These are phyloP conservation scores for Oxycera nigricornis DNA, from an alignment of 2,888 invertebrate species.

Conservation along the genomic window DNA sequence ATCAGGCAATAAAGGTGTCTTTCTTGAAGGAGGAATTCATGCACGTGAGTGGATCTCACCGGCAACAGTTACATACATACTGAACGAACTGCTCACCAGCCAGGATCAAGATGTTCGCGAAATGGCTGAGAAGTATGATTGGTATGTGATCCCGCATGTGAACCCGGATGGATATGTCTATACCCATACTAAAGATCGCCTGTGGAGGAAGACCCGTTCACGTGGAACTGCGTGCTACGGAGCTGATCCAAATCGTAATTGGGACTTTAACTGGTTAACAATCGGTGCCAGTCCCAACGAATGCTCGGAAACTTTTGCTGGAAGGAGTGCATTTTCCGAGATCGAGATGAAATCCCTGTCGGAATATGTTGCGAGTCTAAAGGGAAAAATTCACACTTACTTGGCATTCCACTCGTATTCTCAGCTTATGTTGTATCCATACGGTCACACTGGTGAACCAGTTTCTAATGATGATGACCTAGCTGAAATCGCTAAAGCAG, in stretches of 20 bases:
- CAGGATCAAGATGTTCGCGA: slow-evolving; percentile 56
- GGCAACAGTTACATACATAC: slow-evolving; percentile 63
- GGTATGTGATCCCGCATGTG: slow-evolving; percentile 73
- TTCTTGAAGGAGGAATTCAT: slow-evolving; percentile 57
- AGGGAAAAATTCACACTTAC: slow-evolving; percentile 67
- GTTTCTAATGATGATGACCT: slow-evolving; percentile 64
- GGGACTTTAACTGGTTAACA: slow-evolving; percentile 72
- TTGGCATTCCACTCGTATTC: slow-evolving; percentile 78
- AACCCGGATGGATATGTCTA: slow-evolving; percentile 78
- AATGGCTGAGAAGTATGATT: slow-evolving; percentile 65
- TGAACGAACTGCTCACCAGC: slow-evolving; percentile 64
- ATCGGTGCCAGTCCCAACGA: slow-evolving; percentile 67
- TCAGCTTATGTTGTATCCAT: slow-evolving; percentile 73
- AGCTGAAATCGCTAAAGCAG: slow-evolving; percentile 55
- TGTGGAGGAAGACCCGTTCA: slow-evolving; percentile 75
- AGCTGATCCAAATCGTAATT: slow-evolving; percentile 81
- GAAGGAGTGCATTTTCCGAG: slow-evolving; percentile 74
- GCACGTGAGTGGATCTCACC: slow-evolving; percentile 66
- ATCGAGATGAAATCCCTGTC: slow-evolving; percentile 67
- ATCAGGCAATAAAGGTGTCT: slow-evolving; percentile 55
- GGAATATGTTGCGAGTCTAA: slow-evolving; percentile 64
- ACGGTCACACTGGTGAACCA: slow-evolving; percentile 65
- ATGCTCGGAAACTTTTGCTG: slow-evolving; percentile 72
- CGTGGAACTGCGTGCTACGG: slow-evolving; percentile 67
- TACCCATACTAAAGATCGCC: slow-evolving; percentile 65